Percentiles rank a stretch among this genome's conserved stretches.
Evolutionary conservation across 2,113 vertebrate genomes (phyloP).

Genomic region (Vimba vimba): DNA sequence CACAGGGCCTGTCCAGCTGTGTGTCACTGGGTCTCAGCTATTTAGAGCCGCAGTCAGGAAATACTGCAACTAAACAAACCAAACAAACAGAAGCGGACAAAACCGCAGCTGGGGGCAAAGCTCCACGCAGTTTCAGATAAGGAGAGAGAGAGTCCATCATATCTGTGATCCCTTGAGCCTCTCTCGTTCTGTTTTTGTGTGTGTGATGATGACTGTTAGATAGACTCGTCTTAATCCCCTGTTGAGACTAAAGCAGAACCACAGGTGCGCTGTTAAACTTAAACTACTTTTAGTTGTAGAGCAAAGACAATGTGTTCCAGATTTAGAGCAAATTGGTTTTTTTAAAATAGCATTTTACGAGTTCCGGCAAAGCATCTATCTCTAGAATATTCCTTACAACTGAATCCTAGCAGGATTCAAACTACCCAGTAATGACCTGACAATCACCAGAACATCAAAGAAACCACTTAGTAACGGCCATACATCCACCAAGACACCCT

Average conservation of each 20-base stretch:
- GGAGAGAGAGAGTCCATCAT: constrained; percentile 18
- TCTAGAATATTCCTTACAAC: neutral
- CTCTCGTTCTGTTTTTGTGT: neutral
- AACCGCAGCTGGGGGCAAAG: constrained; percentile 7
- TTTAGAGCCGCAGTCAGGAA: constrained; percentile 61
- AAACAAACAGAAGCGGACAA: constrained; percentile 56
- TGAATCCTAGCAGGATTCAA: neutral
- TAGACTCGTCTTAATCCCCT: neutral
- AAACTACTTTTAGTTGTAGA: neutral
- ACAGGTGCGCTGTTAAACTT: neutral
- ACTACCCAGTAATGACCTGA: neutral
- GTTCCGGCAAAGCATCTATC: neutral
- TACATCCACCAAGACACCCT: neutral
- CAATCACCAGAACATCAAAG: neutral
- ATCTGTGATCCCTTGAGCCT: neutral
- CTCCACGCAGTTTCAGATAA: neutral
- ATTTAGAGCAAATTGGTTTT: neutral
- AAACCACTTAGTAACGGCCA: neutral
- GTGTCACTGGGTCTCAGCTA: constrained; percentile 61
- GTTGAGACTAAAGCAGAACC: constrained; percentile 5
- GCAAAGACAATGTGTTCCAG: too few species aligned
- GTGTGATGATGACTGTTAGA: constrained; percentile 30
- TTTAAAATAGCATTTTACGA: neutral
- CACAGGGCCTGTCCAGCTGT: constrained; percentile 57
- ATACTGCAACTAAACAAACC: constrained; percentile 57